Evolutionary conservation across 2,113 vertebrate genomes (phyloP).

Genomic region (Mastomys coucha): DNA sequence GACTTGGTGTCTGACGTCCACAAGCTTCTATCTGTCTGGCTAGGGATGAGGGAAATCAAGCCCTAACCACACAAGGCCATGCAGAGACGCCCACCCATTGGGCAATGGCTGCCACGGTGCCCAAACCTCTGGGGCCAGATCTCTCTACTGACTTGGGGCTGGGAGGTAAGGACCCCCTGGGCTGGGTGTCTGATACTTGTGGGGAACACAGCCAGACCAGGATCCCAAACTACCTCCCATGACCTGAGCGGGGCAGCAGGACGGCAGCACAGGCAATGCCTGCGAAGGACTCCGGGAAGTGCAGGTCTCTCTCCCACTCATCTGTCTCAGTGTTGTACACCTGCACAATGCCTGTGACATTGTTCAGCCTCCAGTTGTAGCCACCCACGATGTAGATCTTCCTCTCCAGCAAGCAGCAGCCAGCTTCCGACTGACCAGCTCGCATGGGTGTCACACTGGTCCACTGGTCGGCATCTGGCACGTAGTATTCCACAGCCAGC

Average conservation of each 20-base stretch:
- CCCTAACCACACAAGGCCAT: background rate
- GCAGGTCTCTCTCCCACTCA: constrained; percentile 98
- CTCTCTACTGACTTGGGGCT: constrained; percentile 20
- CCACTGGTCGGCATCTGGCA: constrained; percentile 95
- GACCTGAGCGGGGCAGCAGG: constrained; percentile 90
- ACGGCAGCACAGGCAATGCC: constrained; percentile 93
- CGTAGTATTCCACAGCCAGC: constrained; percentile 95
- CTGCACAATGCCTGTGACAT: constrained; percentile 97
- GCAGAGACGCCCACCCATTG: background rate
- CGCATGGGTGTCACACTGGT: constrained; percentile 96
- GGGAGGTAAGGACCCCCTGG: background rate
- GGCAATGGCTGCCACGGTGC: constrained; percentile 45
- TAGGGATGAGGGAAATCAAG: background rate
- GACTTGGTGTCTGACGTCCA: background rate
- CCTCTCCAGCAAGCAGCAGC: constrained; percentile 93
- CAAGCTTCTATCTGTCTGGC: constrained; percentile 18
- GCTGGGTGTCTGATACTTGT: background rate
- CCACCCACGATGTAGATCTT: constrained; percentile 97
- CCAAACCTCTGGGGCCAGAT: constrained; percentile 22
- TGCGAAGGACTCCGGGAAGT: constrained; percentile 97
- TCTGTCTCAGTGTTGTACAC: constrained; percentile 97
- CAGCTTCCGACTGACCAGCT: constrained; percentile 95
- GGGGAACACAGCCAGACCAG: background rate
- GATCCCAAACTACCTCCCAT: constrained; percentile 85
- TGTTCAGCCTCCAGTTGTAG: constrained; percentile 99